Conservation (phyloP, 2,888 invertebrate species). For the Tipula vernalis region DNA sequence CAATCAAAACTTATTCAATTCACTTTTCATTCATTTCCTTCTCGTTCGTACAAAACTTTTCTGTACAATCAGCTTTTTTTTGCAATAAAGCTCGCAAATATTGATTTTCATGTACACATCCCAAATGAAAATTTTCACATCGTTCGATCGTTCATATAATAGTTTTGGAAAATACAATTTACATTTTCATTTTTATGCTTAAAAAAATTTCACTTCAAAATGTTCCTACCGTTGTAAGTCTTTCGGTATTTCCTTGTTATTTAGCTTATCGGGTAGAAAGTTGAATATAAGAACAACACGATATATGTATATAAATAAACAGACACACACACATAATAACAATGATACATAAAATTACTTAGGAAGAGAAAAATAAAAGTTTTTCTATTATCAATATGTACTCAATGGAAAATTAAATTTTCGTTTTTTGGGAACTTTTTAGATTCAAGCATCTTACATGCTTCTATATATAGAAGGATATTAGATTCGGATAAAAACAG, state of each 20-base stretch:
- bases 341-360: background rate
- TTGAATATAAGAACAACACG: background rate
- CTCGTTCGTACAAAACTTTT: background rate
- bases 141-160: background rate
- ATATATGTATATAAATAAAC: no score
- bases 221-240: background rate
- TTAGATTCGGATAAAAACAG: background rate
- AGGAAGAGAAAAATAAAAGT: background rate
- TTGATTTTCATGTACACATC: background rate
- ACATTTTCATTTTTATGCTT: background rate
- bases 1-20: background rate
- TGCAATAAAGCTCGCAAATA: background rate
- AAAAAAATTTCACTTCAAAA: background rate
- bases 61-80: background rate
- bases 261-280: background rate
- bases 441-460: background rate
- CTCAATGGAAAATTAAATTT: background rate
- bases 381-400: conserved; percentile 4
- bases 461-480: background rate
- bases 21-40: background rate
- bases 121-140: background rate
- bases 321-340: background rate
- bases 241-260: background rate
- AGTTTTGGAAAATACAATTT: background rate
- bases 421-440: background rate